phyloP scores from a whole-genome alignment of 2,888 invertebrate species.

The Cryptocephalus moraei region DNA sequence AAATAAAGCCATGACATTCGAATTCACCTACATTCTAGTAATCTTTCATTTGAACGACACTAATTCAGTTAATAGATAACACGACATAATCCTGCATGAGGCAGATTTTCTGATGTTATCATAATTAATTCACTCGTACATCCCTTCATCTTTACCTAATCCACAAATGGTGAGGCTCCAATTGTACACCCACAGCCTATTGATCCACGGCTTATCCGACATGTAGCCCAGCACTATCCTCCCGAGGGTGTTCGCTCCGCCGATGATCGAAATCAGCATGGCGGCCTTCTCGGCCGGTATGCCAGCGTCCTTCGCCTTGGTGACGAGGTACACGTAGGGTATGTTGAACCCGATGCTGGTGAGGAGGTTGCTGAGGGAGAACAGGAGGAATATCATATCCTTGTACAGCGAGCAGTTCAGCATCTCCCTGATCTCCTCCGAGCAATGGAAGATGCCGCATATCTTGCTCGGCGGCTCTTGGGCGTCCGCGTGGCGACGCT shows the following conservation, averaged over 20 bases:
- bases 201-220: conserved; percentile 83
- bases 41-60: too few relatives aligned
- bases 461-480: conserved; percentile 22
- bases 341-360: conserved; percentile 92
- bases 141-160: conserved; percentile 65
- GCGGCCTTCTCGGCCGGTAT: conserved; percentile 51
- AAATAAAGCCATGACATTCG: too few relatives aligned
- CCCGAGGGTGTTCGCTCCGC: conserved; percentile 82
- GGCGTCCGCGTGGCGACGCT: conserved; percentile 8
- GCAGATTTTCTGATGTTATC: too few relatives aligned
- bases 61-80: too few relatives aligned
- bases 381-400: conserved; percentile 81
- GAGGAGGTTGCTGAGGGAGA: conserved; percentile 87
- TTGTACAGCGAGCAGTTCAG: conserved; percentile 75
- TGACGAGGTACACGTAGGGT: conserved; percentile 79
- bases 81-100: too few relatives aligned
- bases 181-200: conserved; percentile 85
- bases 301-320: conserved; percentile 54
- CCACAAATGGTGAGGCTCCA: conserved; percentile 81
- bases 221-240: conserved; percentile 79
- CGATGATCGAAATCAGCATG: conserved; percentile 69
- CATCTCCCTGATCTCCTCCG: conserved; percentile 44
- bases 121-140: too few relatives aligned
- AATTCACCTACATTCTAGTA: too few relatives aligned
- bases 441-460: conserved; percentile 10